phyloP scores from a whole-genome alignment of 2,797 vertebrate species.

The Gallinago stenura region DNA sequence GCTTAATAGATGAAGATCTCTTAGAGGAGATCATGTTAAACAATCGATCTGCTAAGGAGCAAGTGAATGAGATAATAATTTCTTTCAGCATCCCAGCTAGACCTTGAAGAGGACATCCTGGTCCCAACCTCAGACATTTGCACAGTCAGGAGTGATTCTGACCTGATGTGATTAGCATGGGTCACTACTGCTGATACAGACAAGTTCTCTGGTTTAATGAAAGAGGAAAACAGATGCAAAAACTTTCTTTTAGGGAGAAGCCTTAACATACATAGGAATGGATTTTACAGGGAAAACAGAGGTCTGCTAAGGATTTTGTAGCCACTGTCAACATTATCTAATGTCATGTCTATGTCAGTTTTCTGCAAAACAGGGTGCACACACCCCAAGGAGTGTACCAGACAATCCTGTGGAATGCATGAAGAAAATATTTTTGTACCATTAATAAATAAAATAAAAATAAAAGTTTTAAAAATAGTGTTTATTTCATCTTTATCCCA shows the following conservation, averaged over 20 bases:
- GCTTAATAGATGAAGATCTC: not conserved
- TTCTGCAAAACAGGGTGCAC: not conserved
- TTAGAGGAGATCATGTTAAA: not conserved
- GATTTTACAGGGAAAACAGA: not conserved
- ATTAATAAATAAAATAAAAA: not conserved
- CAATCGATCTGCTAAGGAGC: fast-evolving
- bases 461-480: fast-evolving
- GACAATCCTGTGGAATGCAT: not conserved
- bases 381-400: not conserved
- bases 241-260: not conserved
- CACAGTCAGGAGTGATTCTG: not conserved
- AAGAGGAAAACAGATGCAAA: not conserved
- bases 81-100: not conserved
- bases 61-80: not conserved
- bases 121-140: not conserved
- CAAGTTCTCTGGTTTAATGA: not conserved
- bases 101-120: not conserved
- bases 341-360: not conserved
- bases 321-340: not conserved
- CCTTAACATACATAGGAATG: not conserved
- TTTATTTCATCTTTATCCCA: not conserved
- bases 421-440: not conserved
- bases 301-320: not conserved
- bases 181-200: not conserved
- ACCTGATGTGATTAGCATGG: not conserved